Conservation (phyloP, 2,888 invertebrate species). For the Pteria penguin region DNA sequence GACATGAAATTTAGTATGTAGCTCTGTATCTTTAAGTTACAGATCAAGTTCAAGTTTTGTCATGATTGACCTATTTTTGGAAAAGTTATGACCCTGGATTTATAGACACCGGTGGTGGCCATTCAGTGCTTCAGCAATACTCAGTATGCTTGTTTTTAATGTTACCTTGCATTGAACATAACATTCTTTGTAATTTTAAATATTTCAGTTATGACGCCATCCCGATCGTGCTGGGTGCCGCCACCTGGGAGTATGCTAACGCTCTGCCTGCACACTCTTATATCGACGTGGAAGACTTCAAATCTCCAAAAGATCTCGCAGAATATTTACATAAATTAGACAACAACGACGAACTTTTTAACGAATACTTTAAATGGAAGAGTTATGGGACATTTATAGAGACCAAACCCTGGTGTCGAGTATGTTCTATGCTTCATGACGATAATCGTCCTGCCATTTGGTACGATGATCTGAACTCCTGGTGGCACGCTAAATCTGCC, state of each 20-base stretch:
- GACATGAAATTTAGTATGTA: no score
- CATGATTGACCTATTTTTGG: no score
- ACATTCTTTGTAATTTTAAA: no score
- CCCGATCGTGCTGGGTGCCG: constrained; percentile 36
- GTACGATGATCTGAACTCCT: constrained; percentile 28
- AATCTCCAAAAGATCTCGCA: constrained; percentile 29
- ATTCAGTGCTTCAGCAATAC: no score
- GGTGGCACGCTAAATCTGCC: constrained; percentile 26
- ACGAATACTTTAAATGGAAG: constrained; percentile 36
- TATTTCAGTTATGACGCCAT: constrained; percentile 31
- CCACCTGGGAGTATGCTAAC: constrained; percentile 22
- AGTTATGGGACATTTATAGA: constrained; percentile 28
- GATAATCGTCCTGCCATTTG: constrained; percentile 11
- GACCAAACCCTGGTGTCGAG: constrained; percentile 37
- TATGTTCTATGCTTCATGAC: constrained; percentile 38
- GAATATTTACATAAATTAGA: constrained; percentile 31
- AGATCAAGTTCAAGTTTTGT: no score
- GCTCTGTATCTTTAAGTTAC: no score
- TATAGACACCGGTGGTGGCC: no score
- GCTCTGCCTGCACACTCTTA: constrained; percentile 29
- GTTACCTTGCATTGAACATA: no score
- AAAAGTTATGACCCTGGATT: no score
- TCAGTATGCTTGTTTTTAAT: no score
- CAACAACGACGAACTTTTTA: constrained; percentile 33
- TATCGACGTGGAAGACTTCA: constrained; percentile 41